phyloP scores from a whole-genome alignment of 2,113 vertebrate genomes.

The Colius striatus region DNA sequence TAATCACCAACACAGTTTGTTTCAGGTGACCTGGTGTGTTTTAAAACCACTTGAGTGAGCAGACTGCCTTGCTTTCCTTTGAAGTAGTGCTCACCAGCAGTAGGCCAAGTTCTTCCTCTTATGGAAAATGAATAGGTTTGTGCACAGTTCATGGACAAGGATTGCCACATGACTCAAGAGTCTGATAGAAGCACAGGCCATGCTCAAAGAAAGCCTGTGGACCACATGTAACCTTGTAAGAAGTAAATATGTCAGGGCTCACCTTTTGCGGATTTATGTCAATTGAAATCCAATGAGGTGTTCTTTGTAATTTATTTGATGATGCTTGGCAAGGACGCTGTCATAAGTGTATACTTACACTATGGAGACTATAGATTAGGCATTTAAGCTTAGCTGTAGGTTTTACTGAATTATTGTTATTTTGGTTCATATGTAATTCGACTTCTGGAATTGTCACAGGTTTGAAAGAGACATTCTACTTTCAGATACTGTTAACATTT shows the following conservation, averaged over 20 bases:
- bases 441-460: not conserved
- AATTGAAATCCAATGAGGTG: not conserved
- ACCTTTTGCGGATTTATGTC: not conserved
- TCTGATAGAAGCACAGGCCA: not conserved
- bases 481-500: not conserved
- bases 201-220: not conserved
- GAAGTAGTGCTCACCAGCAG: not conserved
- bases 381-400: not conserved
- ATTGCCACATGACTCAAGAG: rapidly evolving
- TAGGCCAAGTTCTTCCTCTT: not conserved
- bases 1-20: not conserved
- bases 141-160: not conserved
- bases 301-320: not conserved
- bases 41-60: not conserved
- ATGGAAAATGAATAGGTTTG: not conserved
- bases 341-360: not conserved
- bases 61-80: not conserved
- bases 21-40: not conserved
- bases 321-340: not conserved
- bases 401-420: not conserved
- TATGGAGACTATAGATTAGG: not conserved
- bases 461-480: not conserved
- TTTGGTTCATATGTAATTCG: not conserved
- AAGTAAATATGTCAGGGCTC: not conserved
- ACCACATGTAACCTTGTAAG: not conserved